Conservation (phyloP, 1,140 invertebrate genomes). For the Aphelinus atriplicis region DNA sequence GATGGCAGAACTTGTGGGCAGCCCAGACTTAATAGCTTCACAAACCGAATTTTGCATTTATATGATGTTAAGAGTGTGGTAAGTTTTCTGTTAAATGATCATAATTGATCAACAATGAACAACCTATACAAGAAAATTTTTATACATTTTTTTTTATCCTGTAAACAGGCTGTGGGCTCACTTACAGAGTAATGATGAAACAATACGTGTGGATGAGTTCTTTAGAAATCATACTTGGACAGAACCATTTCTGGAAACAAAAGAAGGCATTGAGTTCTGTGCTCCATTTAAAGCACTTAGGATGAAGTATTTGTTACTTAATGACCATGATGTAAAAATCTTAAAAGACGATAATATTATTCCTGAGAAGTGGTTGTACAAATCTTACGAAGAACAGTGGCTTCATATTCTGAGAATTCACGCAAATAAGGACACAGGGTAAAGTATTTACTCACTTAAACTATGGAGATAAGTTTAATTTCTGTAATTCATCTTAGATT, state of each 20-base stretch:
- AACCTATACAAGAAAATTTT: conserved; percentile 7
- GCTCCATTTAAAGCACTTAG: conserved; percentile 74
- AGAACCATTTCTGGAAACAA: conserved; percentile 69
- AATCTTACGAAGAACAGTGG: conserved; percentile 77
- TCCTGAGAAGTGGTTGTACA: conserved; percentile 74
- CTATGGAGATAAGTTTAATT: conserved; percentile 26
- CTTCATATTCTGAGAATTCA: conserved; percentile 76
- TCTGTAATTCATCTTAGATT: conserved; percentile 36
- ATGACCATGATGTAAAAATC: conserved; percentile 77
- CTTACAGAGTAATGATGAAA: conserved; percentile 52
- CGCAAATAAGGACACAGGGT: conserved; percentile 77
- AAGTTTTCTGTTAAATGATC: conserved; percentile 47
- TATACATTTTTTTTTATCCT: conserved; percentile 2
- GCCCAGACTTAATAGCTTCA: conserved; percentile 77
- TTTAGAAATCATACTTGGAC: conserved; percentile 59
- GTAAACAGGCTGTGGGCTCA: conserved; percentile 57
- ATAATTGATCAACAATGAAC: not conserved
- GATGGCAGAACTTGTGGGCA: conserved; percentile 74
- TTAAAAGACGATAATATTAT: conserved; percentile 77
- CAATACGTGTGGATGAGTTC: conserved; percentile 63
- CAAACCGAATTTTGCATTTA: conserved; percentile 87
- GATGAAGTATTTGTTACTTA: conserved; percentile 76
- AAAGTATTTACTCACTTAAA: conserved; percentile 42
- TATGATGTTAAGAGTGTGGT: conserved; percentile 77
- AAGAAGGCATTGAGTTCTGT: conserved; percentile 70